These are phyloP conservation scores for Tenrec ecaudatus DNA, from an alignment of 2,113 vertebrate genomes.

Conservation along the genomic window DNA sequence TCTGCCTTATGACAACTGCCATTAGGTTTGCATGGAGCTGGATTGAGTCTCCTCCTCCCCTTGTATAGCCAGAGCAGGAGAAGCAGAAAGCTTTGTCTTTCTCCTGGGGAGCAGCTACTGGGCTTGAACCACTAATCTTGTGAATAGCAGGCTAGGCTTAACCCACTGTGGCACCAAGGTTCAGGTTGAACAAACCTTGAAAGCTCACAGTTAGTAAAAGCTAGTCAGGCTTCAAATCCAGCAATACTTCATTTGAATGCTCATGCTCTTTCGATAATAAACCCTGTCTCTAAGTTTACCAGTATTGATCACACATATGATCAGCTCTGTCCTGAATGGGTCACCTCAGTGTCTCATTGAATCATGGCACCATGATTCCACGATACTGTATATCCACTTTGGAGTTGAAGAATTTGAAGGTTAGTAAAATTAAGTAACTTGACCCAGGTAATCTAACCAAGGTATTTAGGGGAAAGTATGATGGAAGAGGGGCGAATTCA, in stretches of 20 bases:
- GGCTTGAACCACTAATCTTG: no score
- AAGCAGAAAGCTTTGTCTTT: no score
- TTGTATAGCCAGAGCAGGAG: no score
- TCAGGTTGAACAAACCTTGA: constrained; percentile 8
- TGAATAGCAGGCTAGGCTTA: no score
- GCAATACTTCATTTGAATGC: neutral
- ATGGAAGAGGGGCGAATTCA: neutral
- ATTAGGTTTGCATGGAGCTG: no score
- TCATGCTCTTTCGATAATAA: neutral
- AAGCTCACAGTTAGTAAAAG: neutral
- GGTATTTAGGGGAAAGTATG: neutral
- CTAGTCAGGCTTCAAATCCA: neutral
- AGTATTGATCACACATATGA: neutral
- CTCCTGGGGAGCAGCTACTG: no score
- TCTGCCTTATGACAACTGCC: no score
- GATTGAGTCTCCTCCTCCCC: no score
- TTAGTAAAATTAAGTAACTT: neutral
- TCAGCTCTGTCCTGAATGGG: neutral
- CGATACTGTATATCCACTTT: neutral
- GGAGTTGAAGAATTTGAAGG: constrained; percentile 17
- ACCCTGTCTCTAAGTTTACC: neutral
- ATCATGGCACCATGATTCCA: neutral
- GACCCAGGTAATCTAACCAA: neutral
- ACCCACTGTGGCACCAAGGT: neutral
- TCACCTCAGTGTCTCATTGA: neutral